Evolutionary conservation across 2,797 vertebrate genomes (phyloP).

Genomic region (Melanotaenia boesemani): DNA sequence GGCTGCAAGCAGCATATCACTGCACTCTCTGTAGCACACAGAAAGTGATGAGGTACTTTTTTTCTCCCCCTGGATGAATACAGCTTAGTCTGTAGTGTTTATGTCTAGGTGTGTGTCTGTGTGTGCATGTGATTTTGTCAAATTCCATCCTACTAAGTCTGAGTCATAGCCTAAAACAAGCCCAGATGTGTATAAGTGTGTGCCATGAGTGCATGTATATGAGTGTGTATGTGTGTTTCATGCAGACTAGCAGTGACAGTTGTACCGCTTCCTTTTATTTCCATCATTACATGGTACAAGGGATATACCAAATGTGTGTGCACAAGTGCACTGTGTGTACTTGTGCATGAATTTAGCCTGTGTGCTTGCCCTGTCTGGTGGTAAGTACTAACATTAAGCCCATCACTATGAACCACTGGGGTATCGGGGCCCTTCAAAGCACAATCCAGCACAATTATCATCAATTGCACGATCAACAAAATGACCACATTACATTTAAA

Average conservation of each 20-base stretch:
- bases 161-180: constrained; percentile 37
- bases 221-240: constrained; percentile 28
- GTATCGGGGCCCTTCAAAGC: constrained; percentile 45
- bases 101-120: not conserved
- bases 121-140: constrained; percentile 14
- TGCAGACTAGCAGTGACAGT: constrained; percentile 52
- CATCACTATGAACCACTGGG: constrained; percentile 46
- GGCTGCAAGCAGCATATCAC: constrained; percentile 58
- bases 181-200: constrained; percentile 23
- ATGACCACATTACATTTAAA: constrained; percentile 61
- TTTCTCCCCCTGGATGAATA: constrained; percentile 59
- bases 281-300: constrained; percentile 59
- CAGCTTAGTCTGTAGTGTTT: constrained; percentile 12
- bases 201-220: constrained; percentile 3
- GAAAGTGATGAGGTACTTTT: constrained; percentile 52
- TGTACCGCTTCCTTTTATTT: constrained; percentile 60
- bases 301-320: constrained; percentile 45
- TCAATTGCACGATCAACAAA: constrained; percentile 60
- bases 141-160: constrained; percentile 18
- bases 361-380: constrained; percentile 50
- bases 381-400: constrained; percentile 55
- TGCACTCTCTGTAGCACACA: constrained; percentile 37
- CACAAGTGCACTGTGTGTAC: constrained; percentile 16
- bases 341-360: constrained; percentile 32
- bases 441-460: constrained; percentile 54